Percentiles rank a stretch among this genome's conserved stretches.
These are phyloP conservation scores for Heliocidaris erythrogramma DNA, from an alignment of 35 echinoderm and acorn worm species.

Conservation along the genomic window DNA sequence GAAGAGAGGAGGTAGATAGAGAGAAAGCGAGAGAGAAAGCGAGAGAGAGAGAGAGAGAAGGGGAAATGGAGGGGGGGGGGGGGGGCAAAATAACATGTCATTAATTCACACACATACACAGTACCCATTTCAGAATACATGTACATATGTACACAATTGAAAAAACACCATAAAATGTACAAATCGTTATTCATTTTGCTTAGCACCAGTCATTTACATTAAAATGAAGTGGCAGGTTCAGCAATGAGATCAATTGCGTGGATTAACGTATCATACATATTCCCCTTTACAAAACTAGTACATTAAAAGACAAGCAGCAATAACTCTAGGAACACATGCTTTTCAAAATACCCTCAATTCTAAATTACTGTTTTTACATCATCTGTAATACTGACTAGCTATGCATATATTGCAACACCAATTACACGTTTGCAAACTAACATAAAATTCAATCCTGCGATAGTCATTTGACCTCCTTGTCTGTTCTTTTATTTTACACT, in stretches of 20 bases:
- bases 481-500: background rate
- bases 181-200: background rate
- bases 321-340: background rate
- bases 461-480: background rate
- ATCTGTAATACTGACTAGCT: background rate
- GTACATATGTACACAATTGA: background rate
- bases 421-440: background rate
- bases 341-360: background rate
- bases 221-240: background rate
- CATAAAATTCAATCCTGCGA: background rate
- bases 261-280: background rate
- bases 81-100: background rate
- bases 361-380: background rate
- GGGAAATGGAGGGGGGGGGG: background rate
- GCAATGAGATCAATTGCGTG: background rate
- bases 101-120: background rate
- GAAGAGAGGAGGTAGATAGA: too few relatives aligned
- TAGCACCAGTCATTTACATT: background rate
- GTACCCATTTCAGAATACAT: background rate
- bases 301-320: background rate
- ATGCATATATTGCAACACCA: background rate
- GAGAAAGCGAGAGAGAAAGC: too few relatives aligned
- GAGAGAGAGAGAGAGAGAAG: background rate
- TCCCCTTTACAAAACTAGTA: background rate
- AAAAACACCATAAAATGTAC: background rate